Conservation (phyloP, 2,797 vertebrate species). For the Emydoidea blandingii region DNA sequence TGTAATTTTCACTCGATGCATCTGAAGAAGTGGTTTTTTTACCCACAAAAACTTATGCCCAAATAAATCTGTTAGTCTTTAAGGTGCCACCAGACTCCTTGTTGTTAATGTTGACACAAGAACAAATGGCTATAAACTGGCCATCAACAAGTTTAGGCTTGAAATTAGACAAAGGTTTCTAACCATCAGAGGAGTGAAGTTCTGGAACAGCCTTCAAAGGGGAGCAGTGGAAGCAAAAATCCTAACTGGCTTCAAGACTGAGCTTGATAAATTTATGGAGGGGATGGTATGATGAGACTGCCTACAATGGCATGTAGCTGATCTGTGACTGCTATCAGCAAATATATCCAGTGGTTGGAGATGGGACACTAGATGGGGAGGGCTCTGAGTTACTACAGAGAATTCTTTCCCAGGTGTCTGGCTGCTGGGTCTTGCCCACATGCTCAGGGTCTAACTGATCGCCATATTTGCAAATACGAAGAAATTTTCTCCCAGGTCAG, state of each 20-base stretch:
- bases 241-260: background rate
- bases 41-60: too few relatives aligned
- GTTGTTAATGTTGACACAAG: background rate
- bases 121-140: background rate
- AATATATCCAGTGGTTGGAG: background rate
- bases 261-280: background rate
- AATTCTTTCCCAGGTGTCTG: background rate
- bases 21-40: too few relatives aligned
- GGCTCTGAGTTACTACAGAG: background rate
- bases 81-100: too few relatives aligned
- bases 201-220: background rate
- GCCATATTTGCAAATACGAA: background rate
- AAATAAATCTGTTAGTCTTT: too few relatives aligned
- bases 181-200: background rate
- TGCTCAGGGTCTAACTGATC: background rate
- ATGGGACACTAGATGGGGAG: too few relatives aligned
- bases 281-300: background rate
- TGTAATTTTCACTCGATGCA: too few relatives aligned
- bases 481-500: background rate
- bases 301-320: background rate
- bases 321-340: background rate
- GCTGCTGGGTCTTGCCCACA: background rate
- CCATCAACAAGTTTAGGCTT: background rate
- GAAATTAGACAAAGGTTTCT: background rate
- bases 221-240: background rate